Evolutionary conservation across 2,113 vertebrate species (phyloP).

Genomic region (Meles meles): DNA sequence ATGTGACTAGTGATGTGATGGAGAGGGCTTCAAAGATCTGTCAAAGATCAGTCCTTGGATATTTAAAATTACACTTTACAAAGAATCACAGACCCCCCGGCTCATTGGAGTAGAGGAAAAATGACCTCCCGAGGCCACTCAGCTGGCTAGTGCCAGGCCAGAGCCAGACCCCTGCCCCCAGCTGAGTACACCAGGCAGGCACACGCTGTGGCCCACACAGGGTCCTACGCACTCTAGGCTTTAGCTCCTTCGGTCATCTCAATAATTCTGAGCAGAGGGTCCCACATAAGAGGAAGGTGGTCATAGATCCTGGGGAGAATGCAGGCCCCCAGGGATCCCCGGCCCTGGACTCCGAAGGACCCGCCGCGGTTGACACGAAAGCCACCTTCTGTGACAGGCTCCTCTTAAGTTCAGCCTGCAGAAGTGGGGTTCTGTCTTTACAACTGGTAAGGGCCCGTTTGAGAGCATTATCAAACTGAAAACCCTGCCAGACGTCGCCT

Average conservation of each 20-base stretch:
- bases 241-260: accelerated
- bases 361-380: not conserved
- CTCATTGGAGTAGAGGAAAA: not conserved
- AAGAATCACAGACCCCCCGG: not conserved
- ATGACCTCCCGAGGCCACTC: not conserved
- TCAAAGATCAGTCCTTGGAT: not conserved
- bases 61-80: not conserved
- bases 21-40: not conserved
- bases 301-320: not conserved
- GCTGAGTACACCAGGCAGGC: not conserved
- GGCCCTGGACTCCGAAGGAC: not conserved
- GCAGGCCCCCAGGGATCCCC: not conserved
- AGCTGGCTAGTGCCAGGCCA: not conserved
- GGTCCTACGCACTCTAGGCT: accelerated
- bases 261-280: not conserved
- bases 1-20: too few species aligned
- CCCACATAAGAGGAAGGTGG: not conserved
- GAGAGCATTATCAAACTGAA: not conserved
- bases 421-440: not conserved
- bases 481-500: not conserved
- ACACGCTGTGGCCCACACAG: accelerated
- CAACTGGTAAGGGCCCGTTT: not conserved
- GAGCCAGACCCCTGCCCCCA: not conserved
- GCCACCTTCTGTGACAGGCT: not conserved
- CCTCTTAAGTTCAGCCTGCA: not conserved